Evolutionary conservation across 2,888 invertebrate genomes (phyloP).

Genomic region (Escarpia spicata): DNA sequence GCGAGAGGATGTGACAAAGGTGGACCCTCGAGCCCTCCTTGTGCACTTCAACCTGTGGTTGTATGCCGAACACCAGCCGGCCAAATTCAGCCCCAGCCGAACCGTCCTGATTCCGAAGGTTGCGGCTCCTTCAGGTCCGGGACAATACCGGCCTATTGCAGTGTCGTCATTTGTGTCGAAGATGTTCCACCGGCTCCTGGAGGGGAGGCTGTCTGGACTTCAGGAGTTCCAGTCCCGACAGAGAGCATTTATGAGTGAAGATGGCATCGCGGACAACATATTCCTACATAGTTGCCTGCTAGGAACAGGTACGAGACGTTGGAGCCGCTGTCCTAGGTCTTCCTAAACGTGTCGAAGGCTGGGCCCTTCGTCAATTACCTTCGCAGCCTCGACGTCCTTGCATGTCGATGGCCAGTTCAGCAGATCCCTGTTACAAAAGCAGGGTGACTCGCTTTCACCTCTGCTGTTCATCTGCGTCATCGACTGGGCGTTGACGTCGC

Average conservation of each 20-base stretch:
- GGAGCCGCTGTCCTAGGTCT: not conserved
- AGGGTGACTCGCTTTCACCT: too few relatives aligned
- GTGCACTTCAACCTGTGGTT: conserved; percentile 19
- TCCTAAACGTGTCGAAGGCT: too few relatives aligned
- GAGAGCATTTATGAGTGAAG: not conserved
- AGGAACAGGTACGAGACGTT: not conserved
- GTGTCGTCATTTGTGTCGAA: not conserved
- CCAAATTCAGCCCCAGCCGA: not conserved
- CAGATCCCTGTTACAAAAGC: too few relatives aligned
- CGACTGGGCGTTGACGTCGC: too few relatives aligned
- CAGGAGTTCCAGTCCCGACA: not conserved
- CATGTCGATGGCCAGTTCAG: too few relatives aligned
- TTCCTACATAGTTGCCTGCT: not conserved
- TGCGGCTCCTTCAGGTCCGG: not conserved
- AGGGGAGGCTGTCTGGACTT: not conserved
- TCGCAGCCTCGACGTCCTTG: too few relatives aligned
- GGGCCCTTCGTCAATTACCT: too few relatives aligned
- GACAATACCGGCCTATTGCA: not conserved
- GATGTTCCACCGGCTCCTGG: not conserved
- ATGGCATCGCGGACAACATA: not conserved
- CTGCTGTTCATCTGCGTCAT: too few relatives aligned
- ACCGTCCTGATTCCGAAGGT: not conserved
- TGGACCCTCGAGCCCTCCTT: not conserved
- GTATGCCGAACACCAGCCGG: not conserved
- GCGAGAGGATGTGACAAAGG: not conserved